Percentiles rank a stretch among this genome's conserved stretches.
Evolutionary conservation across 2,113 vertebrate species (phyloP).

Genomic region (Megaptera novaeangliae): DNA sequence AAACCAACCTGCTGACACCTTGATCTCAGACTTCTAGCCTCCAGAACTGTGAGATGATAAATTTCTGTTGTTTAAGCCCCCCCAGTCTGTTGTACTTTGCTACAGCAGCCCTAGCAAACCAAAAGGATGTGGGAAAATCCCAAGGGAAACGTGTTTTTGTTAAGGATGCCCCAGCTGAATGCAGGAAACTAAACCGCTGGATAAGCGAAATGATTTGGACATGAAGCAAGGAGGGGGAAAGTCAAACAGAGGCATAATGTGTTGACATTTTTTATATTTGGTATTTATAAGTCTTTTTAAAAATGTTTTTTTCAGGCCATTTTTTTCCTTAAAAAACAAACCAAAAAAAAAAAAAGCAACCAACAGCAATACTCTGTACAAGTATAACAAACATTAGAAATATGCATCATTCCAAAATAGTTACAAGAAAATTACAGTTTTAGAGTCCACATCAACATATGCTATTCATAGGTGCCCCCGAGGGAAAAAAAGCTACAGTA

Average conservation of each 20-base stretch:
- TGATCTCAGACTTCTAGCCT: neutral
- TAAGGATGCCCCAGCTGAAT: neutral
- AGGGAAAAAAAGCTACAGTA: conserved; percentile 39
- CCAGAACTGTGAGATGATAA: neutral
- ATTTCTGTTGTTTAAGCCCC: neutral
- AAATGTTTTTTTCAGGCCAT: conserved; percentile 75
- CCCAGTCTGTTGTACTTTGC: neutral
- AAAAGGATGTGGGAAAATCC: neutral
- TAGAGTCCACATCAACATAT: conserved; percentile 74
- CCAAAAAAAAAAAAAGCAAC: conserved; percentile 54
- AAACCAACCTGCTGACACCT: neutral
- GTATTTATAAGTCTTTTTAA: conserved; percentile 80
- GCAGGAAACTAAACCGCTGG: neutral
- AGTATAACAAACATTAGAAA: conserved; percentile 82
- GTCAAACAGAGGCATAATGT: conserved; percentile 20
- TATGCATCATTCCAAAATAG: conserved; percentile 81
- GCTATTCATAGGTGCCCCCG: conserved; percentile 72
- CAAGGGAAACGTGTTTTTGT: neutral
- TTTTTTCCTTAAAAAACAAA: conserved; percentile 72
- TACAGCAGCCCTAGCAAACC: neutral
- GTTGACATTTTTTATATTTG: conserved; percentile 82
- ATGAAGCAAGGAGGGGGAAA: rapidly evolving
- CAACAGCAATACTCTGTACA: conserved; percentile 81
- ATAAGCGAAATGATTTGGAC: rapidly evolving
- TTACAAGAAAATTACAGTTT: conserved; percentile 76